Evolutionary conservation across 2,113 vertebrate genomes (phyloP).

Genomic region (Alectura lathami): DNA sequence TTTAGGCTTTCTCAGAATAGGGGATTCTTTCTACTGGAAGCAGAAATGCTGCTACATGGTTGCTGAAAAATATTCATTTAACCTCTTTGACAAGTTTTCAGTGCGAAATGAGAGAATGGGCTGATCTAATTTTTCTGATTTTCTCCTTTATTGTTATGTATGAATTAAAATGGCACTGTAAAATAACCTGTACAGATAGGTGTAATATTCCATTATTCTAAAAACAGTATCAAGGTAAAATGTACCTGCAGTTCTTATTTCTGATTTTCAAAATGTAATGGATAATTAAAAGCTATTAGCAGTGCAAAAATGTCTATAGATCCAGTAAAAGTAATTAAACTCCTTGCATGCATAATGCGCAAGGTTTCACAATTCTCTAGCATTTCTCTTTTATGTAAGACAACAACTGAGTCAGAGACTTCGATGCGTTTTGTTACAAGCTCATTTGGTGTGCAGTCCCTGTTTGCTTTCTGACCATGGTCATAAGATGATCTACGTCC

Average conservation of each 20-base stretch:
- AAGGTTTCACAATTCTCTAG: constrained; percentile 46
- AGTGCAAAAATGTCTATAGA: background rate
- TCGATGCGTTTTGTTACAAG: background rate
- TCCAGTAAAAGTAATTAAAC: constrained; percentile 20
- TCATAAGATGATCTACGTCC: constrained; percentile 27
- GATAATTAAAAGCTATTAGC: constrained; percentile 3
- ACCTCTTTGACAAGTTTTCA: background rate
- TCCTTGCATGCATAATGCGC: constrained; percentile 39
- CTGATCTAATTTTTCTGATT: background rate
- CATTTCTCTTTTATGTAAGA: constrained; percentile 37
- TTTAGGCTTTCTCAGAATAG: background rate
- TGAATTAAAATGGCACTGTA: background rate
- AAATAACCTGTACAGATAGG: background rate
- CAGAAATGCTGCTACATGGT: background rate
- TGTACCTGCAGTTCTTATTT: constrained; percentile 1
- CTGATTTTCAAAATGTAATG: background rate
- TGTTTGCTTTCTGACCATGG: background rate
- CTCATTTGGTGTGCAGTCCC: background rate
- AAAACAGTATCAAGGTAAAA: background rate
- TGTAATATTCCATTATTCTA: background rate
- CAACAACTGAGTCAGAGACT: constrained; percentile 52
- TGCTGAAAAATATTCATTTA: background rate
- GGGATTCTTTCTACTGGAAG: background rate
- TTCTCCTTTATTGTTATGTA: background rate
- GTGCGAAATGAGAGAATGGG: background rate